Conservation (phyloP, 1,140 invertebrate genomes). For the Hormaphis cornu region DNA sequence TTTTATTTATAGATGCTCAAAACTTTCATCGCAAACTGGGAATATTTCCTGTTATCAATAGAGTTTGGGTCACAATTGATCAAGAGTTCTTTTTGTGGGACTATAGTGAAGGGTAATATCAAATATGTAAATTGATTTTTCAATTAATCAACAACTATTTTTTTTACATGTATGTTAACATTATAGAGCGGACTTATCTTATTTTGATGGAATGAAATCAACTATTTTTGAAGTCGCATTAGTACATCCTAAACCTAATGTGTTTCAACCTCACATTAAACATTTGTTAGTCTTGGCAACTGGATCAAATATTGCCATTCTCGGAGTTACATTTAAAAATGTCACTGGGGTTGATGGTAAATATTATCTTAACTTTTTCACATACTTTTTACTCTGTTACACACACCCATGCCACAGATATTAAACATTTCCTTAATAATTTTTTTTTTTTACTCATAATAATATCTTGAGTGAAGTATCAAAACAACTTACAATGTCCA, state of each 20-base stretch:
- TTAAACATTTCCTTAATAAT: background rate
- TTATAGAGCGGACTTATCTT: slow-evolving; percentile 72
- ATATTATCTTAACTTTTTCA: background rate
- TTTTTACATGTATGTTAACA: slow-evolving; percentile 11
- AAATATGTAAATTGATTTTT: background rate
- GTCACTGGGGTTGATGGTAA: slow-evolving; percentile 44
- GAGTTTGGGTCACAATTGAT: slow-evolving; percentile 95
- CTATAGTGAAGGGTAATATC: slow-evolving; percentile 67
- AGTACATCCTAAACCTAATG: slow-evolving; percentile 71
- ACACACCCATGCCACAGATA: too few species aligned
- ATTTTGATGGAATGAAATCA: slow-evolving; percentile 84
- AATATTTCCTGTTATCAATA: slow-evolving; percentile 85
- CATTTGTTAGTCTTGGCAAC: slow-evolving; percentile 85
- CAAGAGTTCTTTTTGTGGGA: slow-evolving; percentile 96
- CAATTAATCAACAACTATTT: too few species aligned
- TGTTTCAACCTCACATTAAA: slow-evolving; percentile 86
- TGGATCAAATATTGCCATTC: slow-evolving; percentile 81
- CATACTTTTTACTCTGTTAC: too few species aligned
- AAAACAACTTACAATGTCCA: too few species aligned
- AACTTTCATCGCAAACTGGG: slow-evolving; percentile 92
- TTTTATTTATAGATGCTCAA: slow-evolving; percentile 70
- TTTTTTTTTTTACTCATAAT: too few species aligned
- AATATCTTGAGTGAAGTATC: too few species aligned
- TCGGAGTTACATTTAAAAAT: slow-evolving; percentile 62
- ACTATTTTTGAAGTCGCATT: slow-evolving; percentile 80